Evolutionary conservation across 2,113 vertebrate species (phyloP).

Genomic region (Eulacestoma nigropectus): DNA sequence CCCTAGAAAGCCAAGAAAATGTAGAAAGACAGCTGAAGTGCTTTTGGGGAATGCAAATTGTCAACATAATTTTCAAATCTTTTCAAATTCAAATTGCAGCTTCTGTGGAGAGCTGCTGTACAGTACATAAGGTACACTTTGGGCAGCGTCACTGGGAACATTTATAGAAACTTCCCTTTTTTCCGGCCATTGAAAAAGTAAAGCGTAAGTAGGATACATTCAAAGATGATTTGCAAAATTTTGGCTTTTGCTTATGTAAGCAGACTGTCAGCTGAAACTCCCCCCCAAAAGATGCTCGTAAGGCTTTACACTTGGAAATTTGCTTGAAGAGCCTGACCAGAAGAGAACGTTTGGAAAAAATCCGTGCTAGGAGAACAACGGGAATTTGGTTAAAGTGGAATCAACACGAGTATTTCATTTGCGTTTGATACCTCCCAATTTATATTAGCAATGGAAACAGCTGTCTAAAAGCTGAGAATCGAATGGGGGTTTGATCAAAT

Average conservation of each 20-base stretch:
- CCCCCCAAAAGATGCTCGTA: background rate
- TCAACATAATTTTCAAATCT: constrained; percentile 37
- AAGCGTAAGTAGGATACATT: background rate
- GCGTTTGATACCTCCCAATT: background rate
- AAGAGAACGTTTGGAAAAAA: background rate
- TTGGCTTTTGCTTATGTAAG: constrained; percentile 37
- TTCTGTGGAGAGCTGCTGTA: constrained; percentile 19
- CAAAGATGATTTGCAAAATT: constrained; percentile 34
- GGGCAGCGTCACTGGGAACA: constrained; percentile 14
- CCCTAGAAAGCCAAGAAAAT: constrained; percentile 1
- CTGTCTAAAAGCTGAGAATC: background rate
- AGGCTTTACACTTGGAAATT: background rate
- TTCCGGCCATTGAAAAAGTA: constrained; percentile 12
- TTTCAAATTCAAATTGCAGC: constrained; percentile 54
- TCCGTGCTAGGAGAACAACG: background rate
- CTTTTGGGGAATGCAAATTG: constrained; percentile 31
- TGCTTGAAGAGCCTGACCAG: background rate
- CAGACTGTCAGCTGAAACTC: constrained; percentile 27
- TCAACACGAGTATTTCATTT: background rate
- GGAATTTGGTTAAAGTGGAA: background rate
- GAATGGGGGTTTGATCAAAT: background rate
- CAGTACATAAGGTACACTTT: constrained; percentile 22
- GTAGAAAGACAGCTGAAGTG: constrained; percentile 11
- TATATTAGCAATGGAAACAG: background rate
- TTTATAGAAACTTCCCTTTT: constrained; percentile 37